phyloP scores from a whole-genome alignment of 2,113 vertebrate genomes.

The Calyptomena viridis region DNA sequence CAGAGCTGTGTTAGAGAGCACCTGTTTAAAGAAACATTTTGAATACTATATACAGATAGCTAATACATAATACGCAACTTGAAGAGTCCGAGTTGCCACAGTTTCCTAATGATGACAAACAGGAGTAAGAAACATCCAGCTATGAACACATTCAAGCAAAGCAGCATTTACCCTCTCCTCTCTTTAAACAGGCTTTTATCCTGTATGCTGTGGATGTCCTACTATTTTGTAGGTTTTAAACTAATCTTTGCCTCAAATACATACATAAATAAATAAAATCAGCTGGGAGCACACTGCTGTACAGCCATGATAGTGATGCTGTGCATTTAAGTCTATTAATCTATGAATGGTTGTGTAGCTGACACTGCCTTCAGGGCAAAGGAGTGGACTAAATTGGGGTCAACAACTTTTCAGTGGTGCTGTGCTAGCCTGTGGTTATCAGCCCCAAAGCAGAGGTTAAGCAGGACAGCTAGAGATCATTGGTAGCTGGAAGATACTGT shows the following conservation, averaged over 20 bases:
- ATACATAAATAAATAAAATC: not conserved
- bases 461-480: not conserved
- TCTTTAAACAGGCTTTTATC: not conserved
- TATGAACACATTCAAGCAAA: not conserved
- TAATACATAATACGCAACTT: not conserved
- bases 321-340: not conserved
- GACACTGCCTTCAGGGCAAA: slow-evolving; percentile 26
- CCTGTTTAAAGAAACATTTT: not conserved
- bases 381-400: not conserved
- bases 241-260: not conserved
- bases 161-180: not conserved
- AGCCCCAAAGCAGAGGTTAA: not conserved
- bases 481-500: not conserved
- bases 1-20: not conserved
- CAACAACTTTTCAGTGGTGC: not conserved
- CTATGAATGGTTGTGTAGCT: not conserved
- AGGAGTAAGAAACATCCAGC: not conserved
- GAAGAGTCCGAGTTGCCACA: not conserved
- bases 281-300: not conserved
- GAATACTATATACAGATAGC: not conserved
- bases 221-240: not conserved
- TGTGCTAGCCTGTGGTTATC: slow-evolving; percentile 2
- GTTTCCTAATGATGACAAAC: not conserved
- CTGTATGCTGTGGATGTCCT: not conserved
- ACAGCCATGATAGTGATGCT: not conserved